These are phyloP conservation scores for Piscicola geometra DNA, from an alignment of 2,888 invertebrate genomes.

Conservation along the genomic window DNA sequence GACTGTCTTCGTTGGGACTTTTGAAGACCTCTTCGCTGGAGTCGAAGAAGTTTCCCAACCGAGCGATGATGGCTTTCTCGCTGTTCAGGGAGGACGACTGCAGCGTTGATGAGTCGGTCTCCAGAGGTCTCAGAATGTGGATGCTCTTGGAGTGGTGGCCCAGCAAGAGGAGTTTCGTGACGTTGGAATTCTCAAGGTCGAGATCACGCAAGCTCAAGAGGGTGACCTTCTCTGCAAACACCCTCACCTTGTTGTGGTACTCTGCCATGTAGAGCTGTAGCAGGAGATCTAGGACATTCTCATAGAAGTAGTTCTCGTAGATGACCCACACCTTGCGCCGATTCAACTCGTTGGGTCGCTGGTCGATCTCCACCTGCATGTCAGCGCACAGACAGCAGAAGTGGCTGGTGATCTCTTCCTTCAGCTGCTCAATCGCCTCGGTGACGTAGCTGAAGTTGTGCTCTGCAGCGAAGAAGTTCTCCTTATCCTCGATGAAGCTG, in stretches of 20 bases:
- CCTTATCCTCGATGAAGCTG: not conserved
- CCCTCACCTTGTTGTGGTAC: not conserved
- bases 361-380: constrained; percentile 7
- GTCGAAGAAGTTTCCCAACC: not conserved
- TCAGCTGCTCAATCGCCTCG: constrained; percentile 17
- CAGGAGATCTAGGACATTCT: constrained; percentile 6
- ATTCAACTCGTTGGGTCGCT: not conserved
- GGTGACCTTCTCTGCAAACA: constrained; percentile 7
- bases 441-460: constrained; percentile 1
- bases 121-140: not conserved
- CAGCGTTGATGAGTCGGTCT: not conserved
- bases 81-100: not conserved
- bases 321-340: constrained; percentile 29
- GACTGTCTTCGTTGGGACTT: not conserved
- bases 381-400: constrained; percentile 18
- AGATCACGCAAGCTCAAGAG: constrained; percentile 16
- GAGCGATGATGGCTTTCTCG: not conserved
- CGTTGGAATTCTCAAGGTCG: constrained; percentile 6
- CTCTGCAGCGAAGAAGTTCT: not conserved
- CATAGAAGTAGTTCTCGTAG: constrained; percentile 33
- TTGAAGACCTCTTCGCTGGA: not conserved
- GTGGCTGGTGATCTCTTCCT: constrained; percentile 2
- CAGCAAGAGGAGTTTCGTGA: not conserved
- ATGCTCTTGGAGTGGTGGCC: not conserved
- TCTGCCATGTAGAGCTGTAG: constrained; percentile 10